These are phyloP conservation scores for Bembecia ichneumoniformis DNA, from an alignment of 2,888 invertebrate genomes.

Conservation along the genomic window DNA sequence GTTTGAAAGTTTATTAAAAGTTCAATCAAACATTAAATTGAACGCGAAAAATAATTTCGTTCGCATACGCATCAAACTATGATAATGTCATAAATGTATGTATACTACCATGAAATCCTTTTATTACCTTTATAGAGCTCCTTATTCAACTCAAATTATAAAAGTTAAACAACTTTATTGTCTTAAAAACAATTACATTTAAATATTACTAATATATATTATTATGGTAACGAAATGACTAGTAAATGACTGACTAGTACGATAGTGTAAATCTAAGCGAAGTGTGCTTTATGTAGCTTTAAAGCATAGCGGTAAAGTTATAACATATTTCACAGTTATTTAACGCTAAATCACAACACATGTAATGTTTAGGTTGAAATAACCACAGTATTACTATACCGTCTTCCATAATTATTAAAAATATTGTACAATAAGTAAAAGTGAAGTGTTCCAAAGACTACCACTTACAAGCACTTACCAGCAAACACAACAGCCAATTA, in stretches of 20 bases:
- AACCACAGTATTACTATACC: too few species aligned
- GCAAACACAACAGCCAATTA: too few species aligned
- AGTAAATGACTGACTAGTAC: slow-evolving; percentile 4
- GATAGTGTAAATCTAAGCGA: slow-evolving; percentile 30
- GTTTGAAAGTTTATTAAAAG: too few species aligned
- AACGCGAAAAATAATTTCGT: too few species aligned
- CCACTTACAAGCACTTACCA: too few species aligned
- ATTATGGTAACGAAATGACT: slow-evolving; percentile 15
- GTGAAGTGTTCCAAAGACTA: too few species aligned
- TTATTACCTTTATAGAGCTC: neutral
- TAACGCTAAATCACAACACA: slow-evolving; percentile 45
- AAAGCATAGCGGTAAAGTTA: slow-evolving; percentile 33
- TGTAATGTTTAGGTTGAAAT: slow-evolving; percentile 15
- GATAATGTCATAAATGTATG: neutral
- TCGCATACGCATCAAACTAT: neutral
- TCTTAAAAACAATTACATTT: neutral
- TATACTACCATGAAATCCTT: neutral
- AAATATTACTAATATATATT: neutral
- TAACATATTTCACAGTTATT: slow-evolving; percentile 15
- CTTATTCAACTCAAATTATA: neutral
- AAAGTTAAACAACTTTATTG: slow-evolving; percentile 1
- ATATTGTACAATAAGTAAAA: too few species aligned
- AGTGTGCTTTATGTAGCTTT: slow-evolving; percentile 37
- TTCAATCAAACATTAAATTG: too few species aligned
- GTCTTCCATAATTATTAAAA: too few species aligned